Base-by-base conservation (phyloP, 2,888 invertebrate species). In the Lycophotia porphyrea region DNA sequence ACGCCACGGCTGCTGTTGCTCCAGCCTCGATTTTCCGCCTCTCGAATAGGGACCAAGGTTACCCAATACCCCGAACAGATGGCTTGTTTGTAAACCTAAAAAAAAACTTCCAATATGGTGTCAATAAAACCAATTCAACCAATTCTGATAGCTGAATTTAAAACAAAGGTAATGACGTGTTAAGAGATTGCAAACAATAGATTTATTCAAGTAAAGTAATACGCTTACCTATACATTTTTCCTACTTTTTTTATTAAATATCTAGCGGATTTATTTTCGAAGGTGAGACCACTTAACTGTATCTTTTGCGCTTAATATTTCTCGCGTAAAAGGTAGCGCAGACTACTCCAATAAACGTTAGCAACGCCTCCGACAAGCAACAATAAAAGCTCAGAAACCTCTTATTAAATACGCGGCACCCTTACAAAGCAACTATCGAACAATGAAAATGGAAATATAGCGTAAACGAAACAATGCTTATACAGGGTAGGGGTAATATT, bases 401-500 rank as follows among this genome's bases (percentile, higher is more conserved):
- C 85, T 91, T 90, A 91, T 91, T 90, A 90, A 92, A 91, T 89
- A 88, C 88, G 87, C 87, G 87, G 81, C 82, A 71, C 81, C 85
- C 80, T 87, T 89, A 90, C 89, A 90, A 89, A 90, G 88, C 85
- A 90, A 91, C 87, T 88, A 89, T 88, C 86, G 86, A 87, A 90
- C 91, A 92, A 91, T 90, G 88, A 90, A 90, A 91, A 89, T 89
- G 86, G 90, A 92, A 84, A 90, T 90, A 89, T 86, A 90, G 84
- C 87, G 87, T 81, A 86, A 90, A 91, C 90, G 89, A 92, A 93
- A 93, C 91, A 93, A 92, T 90, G 85, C 80, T 87, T 85, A 87
- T 88, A 86, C 85, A 80, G 84, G 88, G 89, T 89, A 89, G 88
- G 89, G 89, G 88, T 90, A 93, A 94, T 94, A 93, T 94, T 94